A percentile compares a stretch with the other conserved stretches of the same genome.
Conservation (phyloP, 1,140 invertebrate species). For the Trachymyrmex cornetzi region DNA sequence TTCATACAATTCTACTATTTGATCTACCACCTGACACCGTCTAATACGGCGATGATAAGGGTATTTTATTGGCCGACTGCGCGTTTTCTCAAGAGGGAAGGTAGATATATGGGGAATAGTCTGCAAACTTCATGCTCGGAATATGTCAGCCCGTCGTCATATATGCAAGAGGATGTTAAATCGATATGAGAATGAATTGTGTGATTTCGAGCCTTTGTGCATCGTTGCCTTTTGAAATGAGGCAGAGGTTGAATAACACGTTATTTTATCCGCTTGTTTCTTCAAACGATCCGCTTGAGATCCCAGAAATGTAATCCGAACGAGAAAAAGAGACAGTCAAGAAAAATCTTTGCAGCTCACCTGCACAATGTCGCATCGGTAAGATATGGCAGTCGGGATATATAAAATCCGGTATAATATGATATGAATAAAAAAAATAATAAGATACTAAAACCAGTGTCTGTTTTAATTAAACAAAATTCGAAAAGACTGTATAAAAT, state of each 20-base stretch:
- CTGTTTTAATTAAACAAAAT: background rate
- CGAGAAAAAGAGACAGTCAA: background rate
- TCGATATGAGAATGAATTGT: conserved; percentile 61
- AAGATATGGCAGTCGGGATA: background rate
- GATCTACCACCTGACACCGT: conserved; percentile 34
- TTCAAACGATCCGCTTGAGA: conserved; percentile 19
- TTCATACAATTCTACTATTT: conserved; percentile 18
- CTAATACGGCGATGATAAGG: conserved; percentile 46
- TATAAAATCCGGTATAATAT: background rate
- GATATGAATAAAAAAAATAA: background rate
- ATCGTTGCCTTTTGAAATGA: conserved; percentile 39
- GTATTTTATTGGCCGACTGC: conserved; percentile 34
- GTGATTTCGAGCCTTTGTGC: conserved; percentile 47
- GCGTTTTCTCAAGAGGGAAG: conserved; percentile 21
- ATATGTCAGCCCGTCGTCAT: conserved; percentile 56
- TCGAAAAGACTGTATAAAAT: background rate
- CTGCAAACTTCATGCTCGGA: conserved; percentile 36
- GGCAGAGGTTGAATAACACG: conserved; percentile 38
- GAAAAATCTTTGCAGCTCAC: conserved; percentile 5
- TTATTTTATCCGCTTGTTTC: conserved; percentile 47
- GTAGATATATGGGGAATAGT: conserved; percentile 53
- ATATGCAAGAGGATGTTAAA: conserved; percentile 48
- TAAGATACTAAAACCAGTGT: background rate
- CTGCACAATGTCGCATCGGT: background rate
- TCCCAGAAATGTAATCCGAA: background rate